Percentiles rank a stretch among this genome's conserved stretches.
phyloP scores from a whole-genome alignment of 1,140 invertebrate genomes.

The Drosophila nasuta region DNA sequence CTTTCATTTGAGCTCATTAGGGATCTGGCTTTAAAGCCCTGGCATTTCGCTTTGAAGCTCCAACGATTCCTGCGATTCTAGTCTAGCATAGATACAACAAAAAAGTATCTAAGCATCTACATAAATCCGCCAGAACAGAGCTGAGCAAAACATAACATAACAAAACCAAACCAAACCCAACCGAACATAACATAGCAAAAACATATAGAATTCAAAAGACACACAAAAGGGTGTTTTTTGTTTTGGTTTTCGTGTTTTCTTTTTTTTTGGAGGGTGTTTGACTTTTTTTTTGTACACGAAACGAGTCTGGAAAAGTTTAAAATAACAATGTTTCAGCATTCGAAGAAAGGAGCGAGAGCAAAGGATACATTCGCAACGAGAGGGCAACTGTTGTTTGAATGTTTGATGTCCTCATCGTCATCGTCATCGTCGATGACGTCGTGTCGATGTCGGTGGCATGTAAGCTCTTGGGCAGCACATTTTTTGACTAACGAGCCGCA shows the following conservation, averaged over 20 bases:
- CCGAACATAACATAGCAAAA: neutral
- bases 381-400: conserved; percentile 51
- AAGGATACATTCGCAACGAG: conserved; percentile 56
- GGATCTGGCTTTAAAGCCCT: conserved; percentile 27
- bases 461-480: conserved; percentile 71
- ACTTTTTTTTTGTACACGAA: conserved; percentile 22
- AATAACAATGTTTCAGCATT: conserved; percentile 45
- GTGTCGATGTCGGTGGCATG: conserved; percentile 38
- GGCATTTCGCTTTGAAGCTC: conserved; percentile 13
- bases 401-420: conserved; percentile 59
- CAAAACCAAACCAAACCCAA: neutral
- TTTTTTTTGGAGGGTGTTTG: neutral
- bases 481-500: conserved; percentile 82
- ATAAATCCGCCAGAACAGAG: conserved; percentile 20
- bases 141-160: neutral
- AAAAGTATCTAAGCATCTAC: conserved; percentile 38
- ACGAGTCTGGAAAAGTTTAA: conserved; percentile 38
- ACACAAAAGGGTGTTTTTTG: neutral
- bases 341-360: conserved; percentile 17
- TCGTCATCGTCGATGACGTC: no score
- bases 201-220: conserved; percentile 6
- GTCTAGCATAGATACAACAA: conserved; percentile 34
- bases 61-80: neutral
- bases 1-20: conserved; percentile 67
- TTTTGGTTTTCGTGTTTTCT: neutral